Evolutionary conservation across 2,113 vertebrate genomes (phyloP), one percentile per base, ranked within the genome.

Genomic region (Embiotoca jacksoni): DNA sequence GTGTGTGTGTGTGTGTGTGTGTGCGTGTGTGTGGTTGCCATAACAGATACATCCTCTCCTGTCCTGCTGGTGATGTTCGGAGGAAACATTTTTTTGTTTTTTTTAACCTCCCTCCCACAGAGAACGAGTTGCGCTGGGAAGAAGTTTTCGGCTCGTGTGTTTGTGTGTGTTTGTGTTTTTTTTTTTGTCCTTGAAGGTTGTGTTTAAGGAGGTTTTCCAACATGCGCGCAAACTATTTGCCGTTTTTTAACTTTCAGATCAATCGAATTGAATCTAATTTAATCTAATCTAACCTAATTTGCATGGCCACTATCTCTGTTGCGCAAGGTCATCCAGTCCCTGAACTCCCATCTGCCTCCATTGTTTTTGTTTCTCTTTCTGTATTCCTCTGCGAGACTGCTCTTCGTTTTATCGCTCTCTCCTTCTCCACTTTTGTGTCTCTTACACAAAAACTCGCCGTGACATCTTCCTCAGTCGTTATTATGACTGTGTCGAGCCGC

Each of bases 271-370:
- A 75, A 89, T 89, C 49, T 33, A 52, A 79, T 78, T 44, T 11
- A 62, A 80, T 68, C 66, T 72, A 80, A 85, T 74, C 75, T 78
- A 82, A 87, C 50, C 36, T 76, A 23, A 83, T 87, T 79, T 74
- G 69, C 77, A 87, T 83, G 79, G 52, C 23, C 69, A 67, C 54
- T 87, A 85, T 85, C 80, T 83, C 57, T 5, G 63, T 44, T 16
- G 14, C 65, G 23, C 35, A 83, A 85, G 82, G 82, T 81, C 59
- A 35, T 5, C 44, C 32, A 31, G 47, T 80, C 46, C 39, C 59
- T 49, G 50, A 73, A 76, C 75, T 72, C 54, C 55, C 3, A 1
- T 65, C 41, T 54, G 36, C 68, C 31, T 60, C 37, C 44, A 50
- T 78, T 50, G 3, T 49, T 36, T 33, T 23, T 60, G 9, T 49